Percentiles rank a stretch among this genome's conserved stretches.
Evolutionary conservation across 2,888 invertebrate genomes (phyloP).

Genomic region (Pollenia griseotomentosa): DNA sequence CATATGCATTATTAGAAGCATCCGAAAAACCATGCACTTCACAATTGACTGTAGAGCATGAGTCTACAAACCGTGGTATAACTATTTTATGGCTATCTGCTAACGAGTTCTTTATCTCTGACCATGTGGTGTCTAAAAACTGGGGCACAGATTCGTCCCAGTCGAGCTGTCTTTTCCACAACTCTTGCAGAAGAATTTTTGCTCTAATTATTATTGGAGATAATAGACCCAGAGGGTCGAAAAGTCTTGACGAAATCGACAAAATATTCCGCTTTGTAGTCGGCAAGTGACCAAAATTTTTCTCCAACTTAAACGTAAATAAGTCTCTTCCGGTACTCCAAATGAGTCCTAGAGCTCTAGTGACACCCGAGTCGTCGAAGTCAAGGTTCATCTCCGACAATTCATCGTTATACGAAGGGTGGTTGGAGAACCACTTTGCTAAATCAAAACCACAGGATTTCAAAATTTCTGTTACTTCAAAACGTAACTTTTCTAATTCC

Average conservation of each 20-base stretch:
- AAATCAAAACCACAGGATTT: constrained; percentile 54
- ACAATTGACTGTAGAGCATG: neutral
- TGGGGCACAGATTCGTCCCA: constrained; percentile 37
- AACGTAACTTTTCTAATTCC: constrained; percentile 7
- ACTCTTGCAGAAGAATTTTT: constrained; percentile 35
- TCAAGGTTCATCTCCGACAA: constrained; percentile 28
- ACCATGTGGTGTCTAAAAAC: constrained; percentile 21
- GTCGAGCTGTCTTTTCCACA: constrained; percentile 39
- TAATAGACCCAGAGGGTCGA: neutral
- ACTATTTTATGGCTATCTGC: neutral
- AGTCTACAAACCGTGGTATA: constrained; percentile 28
- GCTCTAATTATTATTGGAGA: no score
- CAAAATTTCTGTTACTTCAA: constrained; percentile 35
- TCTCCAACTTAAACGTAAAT: constrained; percentile 8
- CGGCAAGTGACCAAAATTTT: constrained; percentile 46
- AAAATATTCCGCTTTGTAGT: constrained; percentile 60
- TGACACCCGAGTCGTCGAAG: constrained; percentile 43
- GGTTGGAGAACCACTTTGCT: constrained; percentile 63
- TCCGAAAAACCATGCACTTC: constrained; percentile 15
- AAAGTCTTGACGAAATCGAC: constrained; percentile 46
- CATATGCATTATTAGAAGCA: constrained; percentile 37
- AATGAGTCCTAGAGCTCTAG: constrained; percentile 53
- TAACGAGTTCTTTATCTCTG: constrained; percentile 1
- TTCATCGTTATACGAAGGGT: neutral
- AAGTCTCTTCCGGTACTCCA: constrained; percentile 9